A percentile compares a stretch with the other conserved stretches of the same genome.
Conservation (phyloP, 2,888 invertebrate species). For the Drosophila antonietae region DNA sequence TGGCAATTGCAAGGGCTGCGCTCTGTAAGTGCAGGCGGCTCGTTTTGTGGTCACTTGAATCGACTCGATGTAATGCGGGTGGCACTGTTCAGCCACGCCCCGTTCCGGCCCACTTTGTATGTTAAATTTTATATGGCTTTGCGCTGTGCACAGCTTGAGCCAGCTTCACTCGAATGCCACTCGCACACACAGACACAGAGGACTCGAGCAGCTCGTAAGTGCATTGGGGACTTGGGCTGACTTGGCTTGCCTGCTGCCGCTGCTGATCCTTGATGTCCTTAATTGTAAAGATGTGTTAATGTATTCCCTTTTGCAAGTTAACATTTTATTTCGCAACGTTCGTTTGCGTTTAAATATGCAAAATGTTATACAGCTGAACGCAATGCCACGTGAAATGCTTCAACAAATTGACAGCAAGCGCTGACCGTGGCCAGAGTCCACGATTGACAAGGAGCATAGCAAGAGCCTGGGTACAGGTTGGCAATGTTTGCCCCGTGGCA, state of each 20-base stretch:
- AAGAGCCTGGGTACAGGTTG: not conserved
- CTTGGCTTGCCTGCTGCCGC: conserved; percentile 13
- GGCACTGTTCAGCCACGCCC: not conserved
- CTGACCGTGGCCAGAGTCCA: conserved; percentile 23
- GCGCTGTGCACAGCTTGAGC: conserved; percentile 22
- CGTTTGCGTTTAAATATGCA: conserved; percentile 62
- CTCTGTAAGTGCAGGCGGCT: conserved; percentile 47
- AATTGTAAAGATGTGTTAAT: conserved; percentile 81
- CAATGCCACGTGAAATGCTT: conserved; percentile 48
- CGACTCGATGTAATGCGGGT: conserved; percentile 44
- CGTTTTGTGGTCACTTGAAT: conserved; percentile 69
- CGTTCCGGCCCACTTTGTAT: conserved; percentile 33
- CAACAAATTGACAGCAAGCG: conserved; percentile 49
- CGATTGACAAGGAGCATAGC: not conserved
- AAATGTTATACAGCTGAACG: conserved; percentile 53
- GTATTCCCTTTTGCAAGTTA: conserved; percentile 73
- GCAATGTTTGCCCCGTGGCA: conserved; percentile 7
- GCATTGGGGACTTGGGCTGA: conserved; percentile 62
- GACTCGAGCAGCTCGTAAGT: conserved; percentile 55
- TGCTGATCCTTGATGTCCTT: conserved; percentile 46
- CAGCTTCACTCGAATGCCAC: conserved; percentile 8
- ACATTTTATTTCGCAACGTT: conserved; percentile 70
- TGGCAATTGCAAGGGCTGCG: conserved; percentile 18
- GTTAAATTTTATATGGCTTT: conserved; percentile 57
- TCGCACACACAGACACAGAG: not conserved